phyloP scores from a whole-genome alignment of 2,888 invertebrate genomes.

The Phyllotreta cruciferae region DNA sequence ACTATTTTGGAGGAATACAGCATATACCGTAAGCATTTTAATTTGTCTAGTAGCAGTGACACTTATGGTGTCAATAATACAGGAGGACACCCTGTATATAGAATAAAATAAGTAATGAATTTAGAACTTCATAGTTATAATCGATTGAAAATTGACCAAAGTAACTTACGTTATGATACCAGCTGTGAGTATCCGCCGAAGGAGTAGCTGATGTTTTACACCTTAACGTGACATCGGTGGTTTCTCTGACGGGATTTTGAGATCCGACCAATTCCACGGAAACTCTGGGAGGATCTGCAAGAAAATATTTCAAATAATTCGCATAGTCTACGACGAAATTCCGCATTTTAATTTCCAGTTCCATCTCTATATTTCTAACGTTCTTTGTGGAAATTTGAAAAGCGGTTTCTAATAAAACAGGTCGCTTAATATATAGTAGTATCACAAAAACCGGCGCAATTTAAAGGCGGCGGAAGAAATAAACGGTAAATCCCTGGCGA shows the following conservation, averaged over 20 bases:
- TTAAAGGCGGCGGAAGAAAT: slow-evolving; percentile 21
- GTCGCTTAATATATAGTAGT: not conserved
- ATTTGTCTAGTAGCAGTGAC: too few species aligned
- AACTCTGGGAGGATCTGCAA: slow-evolving; percentile 81
- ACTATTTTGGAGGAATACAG: too few species aligned
- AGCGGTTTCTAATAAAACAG: slow-evolving; percentile 7
- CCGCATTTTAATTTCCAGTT: not conserved
- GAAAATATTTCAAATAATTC: slow-evolving; percentile 33
- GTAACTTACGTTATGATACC: slow-evolving; percentile 81
- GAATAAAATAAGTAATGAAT: not conserved
- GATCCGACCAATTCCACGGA: slow-evolving; percentile 69
- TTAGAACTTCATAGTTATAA: not conserved
- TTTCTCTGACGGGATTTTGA: slow-evolving; percentile 67
- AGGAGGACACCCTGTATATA: too few species aligned
- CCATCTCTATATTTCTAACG: not conserved
- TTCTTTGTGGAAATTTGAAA: not conserved
- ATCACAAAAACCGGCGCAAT: slow-evolving; percentile 12
- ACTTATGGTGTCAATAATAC: too few species aligned
- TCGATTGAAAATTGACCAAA: not conserved
- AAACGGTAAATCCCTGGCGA: slow-evolving; percentile 30
- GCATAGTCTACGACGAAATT: too few species aligned
- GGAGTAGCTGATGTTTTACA: slow-evolving; percentile 84
- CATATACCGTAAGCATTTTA: too few species aligned
- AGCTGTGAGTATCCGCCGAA: slow-evolving; percentile 74
- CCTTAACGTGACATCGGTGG: slow-evolving; percentile 77